Percentiles rank a stretch among this genome's conserved stretches.
Conservation (phyloP, 2,888 invertebrate species). For the Lymantria monacha region DNA sequence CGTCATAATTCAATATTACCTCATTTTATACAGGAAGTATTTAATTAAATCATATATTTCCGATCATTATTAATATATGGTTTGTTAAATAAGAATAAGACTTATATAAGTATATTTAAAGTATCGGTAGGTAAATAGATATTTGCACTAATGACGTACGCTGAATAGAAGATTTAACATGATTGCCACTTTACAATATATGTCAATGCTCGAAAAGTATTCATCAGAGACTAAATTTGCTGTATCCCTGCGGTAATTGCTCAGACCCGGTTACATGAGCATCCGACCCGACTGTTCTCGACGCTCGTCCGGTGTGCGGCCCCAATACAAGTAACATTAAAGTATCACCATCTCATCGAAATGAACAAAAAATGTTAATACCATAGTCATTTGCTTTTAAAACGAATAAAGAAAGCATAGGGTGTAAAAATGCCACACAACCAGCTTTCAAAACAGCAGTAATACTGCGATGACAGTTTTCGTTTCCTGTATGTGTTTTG, state of each 20-base stretch:
- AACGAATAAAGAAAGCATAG: slow-evolving; percentile 17
- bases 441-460: slow-evolving; percentile 19
- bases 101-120: no score
- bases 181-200: no score
- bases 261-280: slow-evolving; percentile 16
- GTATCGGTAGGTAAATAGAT: no score
- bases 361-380: slow-evolving; percentile 25
- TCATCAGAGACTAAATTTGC: slow-evolving; percentile 40
- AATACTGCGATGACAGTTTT: slow-evolving; percentile 35
- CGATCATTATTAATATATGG: no score
- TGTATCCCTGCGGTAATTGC: slow-evolving; percentile 43
- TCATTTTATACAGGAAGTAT: no score
- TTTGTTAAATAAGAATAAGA: no score
- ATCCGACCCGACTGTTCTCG: slow-evolving; percentile 10
- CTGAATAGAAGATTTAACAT: no score
- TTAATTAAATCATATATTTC: no score
- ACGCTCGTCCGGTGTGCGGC: slow-evolving; percentile 16
- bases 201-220: slow-evolving; percentile 40
- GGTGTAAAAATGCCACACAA: slow-evolving; percentile 18
- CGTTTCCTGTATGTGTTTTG: slow-evolving; percentile 36
- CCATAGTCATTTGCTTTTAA: slow-evolving; percentile 40
- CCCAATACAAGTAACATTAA: slow-evolving; percentile 19
- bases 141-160: no score
- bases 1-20: neutral
- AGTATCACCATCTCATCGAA: slow-evolving; percentile 22